phyloP scores from a whole-genome alignment of 2,888 invertebrate genomes.

The Beris chalybata region DNA sequence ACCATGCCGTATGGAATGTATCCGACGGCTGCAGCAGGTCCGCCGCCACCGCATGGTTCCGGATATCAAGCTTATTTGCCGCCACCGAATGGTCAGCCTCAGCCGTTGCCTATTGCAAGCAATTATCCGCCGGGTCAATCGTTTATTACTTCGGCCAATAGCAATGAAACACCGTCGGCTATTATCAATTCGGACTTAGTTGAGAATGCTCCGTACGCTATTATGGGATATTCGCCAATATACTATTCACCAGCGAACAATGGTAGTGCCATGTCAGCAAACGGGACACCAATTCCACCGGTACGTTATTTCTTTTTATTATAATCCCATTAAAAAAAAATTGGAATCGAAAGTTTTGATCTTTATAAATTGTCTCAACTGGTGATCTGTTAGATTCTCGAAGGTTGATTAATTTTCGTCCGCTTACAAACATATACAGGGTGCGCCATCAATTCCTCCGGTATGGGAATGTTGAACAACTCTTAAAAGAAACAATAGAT shows the following conservation, averaged over 20 bases:
- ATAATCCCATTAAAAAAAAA: too few relatives aligned
- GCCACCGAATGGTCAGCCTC: slow-evolving; percentile 34
- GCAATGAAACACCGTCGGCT: slow-evolving; percentile 15
- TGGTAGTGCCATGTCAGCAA: slow-evolving; percentile 1
- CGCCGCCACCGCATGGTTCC: slow-evolving; percentile 39
- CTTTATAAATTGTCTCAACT: too few relatives aligned
- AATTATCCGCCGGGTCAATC: slow-evolving; percentile 35
- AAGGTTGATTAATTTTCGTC: too few relatives aligned
- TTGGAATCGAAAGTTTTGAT: too few relatives aligned
- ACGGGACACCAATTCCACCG: slow-evolving; percentile 7
- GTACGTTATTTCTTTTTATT: not conserved
- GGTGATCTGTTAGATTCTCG: too few relatives aligned
- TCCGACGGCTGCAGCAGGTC: slow-evolving; percentile 37
- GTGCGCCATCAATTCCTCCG: too few relatives aligned
- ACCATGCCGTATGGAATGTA: slow-evolving; percentile 44
- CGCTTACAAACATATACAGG: too few relatives aligned
- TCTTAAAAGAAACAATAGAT: too few relatives aligned
- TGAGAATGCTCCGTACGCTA: slow-evolving; percentile 29
- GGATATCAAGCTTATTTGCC: slow-evolving; percentile 35
- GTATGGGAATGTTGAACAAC: too few relatives aligned
- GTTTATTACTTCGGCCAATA: slow-evolving; percentile 16
- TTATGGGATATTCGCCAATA: slow-evolving; percentile 34
- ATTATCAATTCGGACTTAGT: slow-evolving; percentile 12
- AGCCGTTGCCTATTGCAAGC: slow-evolving; percentile 35
- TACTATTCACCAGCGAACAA: slow-evolving; percentile 33